Conservation (phyloP, 2,888 invertebrate genomes). For the Melolontha melolontha region DNA sequence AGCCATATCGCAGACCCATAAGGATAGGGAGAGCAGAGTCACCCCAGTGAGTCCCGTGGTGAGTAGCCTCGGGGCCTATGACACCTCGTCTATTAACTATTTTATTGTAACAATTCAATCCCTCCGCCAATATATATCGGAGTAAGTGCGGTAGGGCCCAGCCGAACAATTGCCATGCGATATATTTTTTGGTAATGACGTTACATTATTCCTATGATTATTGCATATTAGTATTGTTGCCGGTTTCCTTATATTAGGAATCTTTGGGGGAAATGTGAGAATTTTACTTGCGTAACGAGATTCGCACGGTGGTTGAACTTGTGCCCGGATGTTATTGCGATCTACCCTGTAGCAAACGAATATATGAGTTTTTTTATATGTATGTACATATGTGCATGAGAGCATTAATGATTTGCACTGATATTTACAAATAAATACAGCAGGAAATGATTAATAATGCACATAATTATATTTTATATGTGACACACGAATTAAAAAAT, state of each 20-base stretch:
- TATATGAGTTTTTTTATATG: background rate
- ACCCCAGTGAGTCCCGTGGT: conserved; percentile 60
- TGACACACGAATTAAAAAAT: background rate
- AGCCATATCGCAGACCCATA: conserved; percentile 62
- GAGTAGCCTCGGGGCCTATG: conserved; percentile 60
- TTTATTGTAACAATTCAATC: conserved; percentile 66
- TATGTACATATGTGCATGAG: background rate
- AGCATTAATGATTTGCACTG: conserved; percentile 18
- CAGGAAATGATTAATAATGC: background rate
- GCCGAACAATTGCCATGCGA: conserved; percentile 54
- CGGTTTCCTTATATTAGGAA: conserved; percentile 57
- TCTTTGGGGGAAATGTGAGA: conserved; percentile 53
- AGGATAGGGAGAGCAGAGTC: conserved; percentile 54
- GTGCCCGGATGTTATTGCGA: conserved; percentile 23
- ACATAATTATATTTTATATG: background rate
- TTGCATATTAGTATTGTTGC: conserved; percentile 51
- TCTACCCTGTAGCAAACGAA: conserved; percentile 1
- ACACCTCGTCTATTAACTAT: conserved; percentile 68
- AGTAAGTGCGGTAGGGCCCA: conserved; percentile 40
- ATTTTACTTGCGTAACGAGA: conserved; percentile 56
- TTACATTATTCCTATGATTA: conserved; percentile 49
- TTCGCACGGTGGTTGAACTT: conserved; percentile 54
- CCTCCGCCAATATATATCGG: conserved; percentile 51
- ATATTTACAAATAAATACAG: conserved; percentile 8
- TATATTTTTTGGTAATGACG: conserved; percentile 62